Evolutionary conservation across 1,140 invertebrate species (phyloP).

Genomic region (Anadara kagoshimensis): DNA sequence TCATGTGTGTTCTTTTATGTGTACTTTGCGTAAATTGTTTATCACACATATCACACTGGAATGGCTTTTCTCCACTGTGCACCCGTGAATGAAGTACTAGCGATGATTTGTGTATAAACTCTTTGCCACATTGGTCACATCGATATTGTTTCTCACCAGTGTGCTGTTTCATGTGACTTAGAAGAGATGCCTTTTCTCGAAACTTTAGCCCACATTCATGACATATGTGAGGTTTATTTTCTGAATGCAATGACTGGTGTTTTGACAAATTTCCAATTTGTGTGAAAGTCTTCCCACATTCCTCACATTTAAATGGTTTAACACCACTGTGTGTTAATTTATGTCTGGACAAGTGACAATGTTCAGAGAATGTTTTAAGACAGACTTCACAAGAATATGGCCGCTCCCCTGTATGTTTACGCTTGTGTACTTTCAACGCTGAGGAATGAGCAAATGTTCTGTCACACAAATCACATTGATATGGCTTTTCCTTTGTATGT

Average conservation of each 20-base stretch:
- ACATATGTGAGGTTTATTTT: not conserved
- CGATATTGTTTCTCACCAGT: not conserved
- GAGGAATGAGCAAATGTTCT: not conserved
- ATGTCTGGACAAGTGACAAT: conserved; percentile 81
- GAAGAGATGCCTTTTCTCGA: not conserved
- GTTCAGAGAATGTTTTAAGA: conserved; percentile 92
- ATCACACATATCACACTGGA: too few relatives aligned
- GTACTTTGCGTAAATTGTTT: too few relatives aligned
- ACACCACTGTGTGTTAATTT: not conserved
- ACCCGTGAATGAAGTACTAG: too few relatives aligned
- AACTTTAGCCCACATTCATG: not conserved
- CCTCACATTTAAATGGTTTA: not conserved
- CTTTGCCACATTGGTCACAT: too few relatives aligned
- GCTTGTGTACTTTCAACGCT: not conserved
- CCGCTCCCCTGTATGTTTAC: conserved; percentile 87
- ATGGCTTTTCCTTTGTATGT: not conserved
- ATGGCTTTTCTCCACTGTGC: too few relatives aligned
- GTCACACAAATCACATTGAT: conserved; percentile 3
- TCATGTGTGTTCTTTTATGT: too few relatives aligned
- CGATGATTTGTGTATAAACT: too few relatives aligned
- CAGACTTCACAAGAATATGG: conserved; percentile 92
- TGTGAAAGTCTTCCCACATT: not conserved
- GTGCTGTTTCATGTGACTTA: not conserved
- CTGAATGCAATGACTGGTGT: not conserved
- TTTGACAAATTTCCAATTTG: not conserved